A percentile compares a stretch with the other conserved stretches of the same genome.
phyloP scores from a whole-genome alignment of 2,113 vertebrate genomes.

The Semnornis frantzii region DNA sequence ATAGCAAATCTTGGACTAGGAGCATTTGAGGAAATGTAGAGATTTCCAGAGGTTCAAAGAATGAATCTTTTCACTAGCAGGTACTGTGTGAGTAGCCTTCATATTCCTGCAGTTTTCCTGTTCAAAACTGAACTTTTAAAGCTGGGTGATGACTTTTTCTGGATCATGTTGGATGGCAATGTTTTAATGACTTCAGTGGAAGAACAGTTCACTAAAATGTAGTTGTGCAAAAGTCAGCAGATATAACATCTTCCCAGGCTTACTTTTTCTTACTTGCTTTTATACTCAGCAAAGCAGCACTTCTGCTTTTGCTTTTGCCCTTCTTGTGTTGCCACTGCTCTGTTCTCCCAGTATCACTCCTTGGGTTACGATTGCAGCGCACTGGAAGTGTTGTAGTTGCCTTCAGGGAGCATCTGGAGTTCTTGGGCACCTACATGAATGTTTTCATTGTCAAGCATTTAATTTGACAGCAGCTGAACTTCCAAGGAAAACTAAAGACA shows the following conservation, averaged over 20 bases:
- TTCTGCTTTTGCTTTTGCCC: background rate
- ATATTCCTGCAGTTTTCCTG: background rate
- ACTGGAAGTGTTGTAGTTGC: background rate
- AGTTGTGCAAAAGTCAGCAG: background rate
- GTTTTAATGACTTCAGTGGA: background rate
- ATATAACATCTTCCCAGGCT: background rate
- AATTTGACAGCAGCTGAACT: background rate
- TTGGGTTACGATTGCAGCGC: background rate
- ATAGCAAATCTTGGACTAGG: background rate
- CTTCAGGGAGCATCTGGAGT: background rate
- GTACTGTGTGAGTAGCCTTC: background rate
- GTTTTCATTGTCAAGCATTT: background rate
- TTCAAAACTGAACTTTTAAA: background rate
- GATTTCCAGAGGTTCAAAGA: background rate
- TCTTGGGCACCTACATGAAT: background rate
- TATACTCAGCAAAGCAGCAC: background rate
- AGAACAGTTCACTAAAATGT: background rate
- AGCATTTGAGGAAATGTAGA: background rate
- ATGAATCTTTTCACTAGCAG: background rate
- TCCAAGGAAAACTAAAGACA: background rate
- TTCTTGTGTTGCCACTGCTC: background rate
- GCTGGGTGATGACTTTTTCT: background rate
- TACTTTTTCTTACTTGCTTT: background rate
- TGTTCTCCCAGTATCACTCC: background rate
- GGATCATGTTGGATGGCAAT: background rate